A percentile compares a stretch with the other conserved stretches of the same genome.
Conservation (phyloP, 1,140 invertebrate species). For the Drosophila ercepeae region DNA sequence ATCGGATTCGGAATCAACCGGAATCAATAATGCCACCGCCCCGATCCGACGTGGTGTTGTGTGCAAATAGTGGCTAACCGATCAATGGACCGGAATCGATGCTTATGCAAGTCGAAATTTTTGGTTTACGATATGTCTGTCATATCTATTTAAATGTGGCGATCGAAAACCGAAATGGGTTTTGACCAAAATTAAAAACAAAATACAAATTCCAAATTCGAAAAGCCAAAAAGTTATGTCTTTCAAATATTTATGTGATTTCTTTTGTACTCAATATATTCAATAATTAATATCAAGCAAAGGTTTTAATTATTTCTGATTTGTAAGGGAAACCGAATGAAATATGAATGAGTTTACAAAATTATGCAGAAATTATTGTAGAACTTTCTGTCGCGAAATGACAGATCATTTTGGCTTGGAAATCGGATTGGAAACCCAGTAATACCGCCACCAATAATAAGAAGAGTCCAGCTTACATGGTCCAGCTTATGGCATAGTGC, state of each 20-base stretch:
- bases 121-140: conserved; percentile 39
- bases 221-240: neutral
- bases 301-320: neutral
- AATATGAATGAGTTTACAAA: too few relatives aligned
- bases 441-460: too few relatives aligned
- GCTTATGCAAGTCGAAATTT: conserved; percentile 22
- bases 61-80: conserved; percentile 30
- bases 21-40: conserved; percentile 21
- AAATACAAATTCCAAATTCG: conserved; percentile 10
- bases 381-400: neutral
- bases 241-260: neutral
- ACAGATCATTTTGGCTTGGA: too few relatives aligned
- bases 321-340: neutral
- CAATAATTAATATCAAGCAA: neutral
- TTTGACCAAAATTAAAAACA: conserved; percentile 10
- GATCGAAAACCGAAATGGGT: conserved; percentile 22
- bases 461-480: neutral
- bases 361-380: too few relatives aligned
- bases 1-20: conserved; percentile 4
- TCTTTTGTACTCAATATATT: too few relatives aligned
- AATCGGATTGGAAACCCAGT: too few relatives aligned
- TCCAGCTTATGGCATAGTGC: neutral
- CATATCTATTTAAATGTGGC: conserved; percentile 30
- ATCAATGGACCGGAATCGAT: conserved; percentile 11
- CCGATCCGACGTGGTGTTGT: conserved; percentile 40